phyloP scores from a whole-genome alignment of 2,888 invertebrate genomes.

The Scelioninae gen. 1 region DNA sequence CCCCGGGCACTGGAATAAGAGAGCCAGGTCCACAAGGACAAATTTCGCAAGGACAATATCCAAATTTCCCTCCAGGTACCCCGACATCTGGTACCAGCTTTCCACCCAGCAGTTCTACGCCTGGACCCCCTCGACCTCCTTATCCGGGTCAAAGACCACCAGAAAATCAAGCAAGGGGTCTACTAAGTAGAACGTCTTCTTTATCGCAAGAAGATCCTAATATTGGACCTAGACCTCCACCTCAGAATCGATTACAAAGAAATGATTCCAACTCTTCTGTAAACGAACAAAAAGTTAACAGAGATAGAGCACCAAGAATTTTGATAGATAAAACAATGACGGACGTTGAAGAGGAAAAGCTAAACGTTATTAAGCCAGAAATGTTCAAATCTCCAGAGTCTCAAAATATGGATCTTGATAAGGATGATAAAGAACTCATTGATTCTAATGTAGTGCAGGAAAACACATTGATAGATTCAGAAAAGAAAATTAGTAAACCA shows the following conservation, averaged over 20 bases:
- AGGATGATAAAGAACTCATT: background rate
- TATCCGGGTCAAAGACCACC: slow-evolving; percentile 54
- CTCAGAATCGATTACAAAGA: slow-evolving; percentile 67
- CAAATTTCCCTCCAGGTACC: slow-evolving; percentile 15
- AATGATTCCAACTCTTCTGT: slow-evolving; percentile 73
- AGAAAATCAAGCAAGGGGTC: slow-evolving; percentile 22
- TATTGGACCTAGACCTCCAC: slow-evolving; percentile 37
- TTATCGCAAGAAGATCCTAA: slow-evolving; percentile 65
- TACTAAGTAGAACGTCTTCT: slow-evolving; percentile 43
- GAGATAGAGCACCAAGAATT: slow-evolving; percentile 63
- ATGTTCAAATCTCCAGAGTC: background rate
- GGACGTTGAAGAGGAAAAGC: slow-evolving; percentile 70
- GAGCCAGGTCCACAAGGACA: slow-evolving; percentile 24
- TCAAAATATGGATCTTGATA: background rate
- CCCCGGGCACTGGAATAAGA: slow-evolving; percentile 53
- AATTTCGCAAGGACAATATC: slow-evolving; percentile 2
- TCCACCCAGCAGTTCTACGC: slow-evolving; percentile 7
- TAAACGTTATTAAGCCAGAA: background rate
- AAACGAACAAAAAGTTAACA: slow-evolving; percentile 56
- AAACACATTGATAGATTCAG: slow-evolving; percentile 7
- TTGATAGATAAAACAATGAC: slow-evolving; percentile 74
- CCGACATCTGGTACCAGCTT: slow-evolving; percentile 53
- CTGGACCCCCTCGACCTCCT: slow-evolving; percentile 55
- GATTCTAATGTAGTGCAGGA: slow-evolving; percentile 11
- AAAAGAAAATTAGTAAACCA: slow-evolving; percentile 1